Base-by-base conservation (phyloP, 2,888 invertebrate species). In the Baronia brevicornis region DNA sequence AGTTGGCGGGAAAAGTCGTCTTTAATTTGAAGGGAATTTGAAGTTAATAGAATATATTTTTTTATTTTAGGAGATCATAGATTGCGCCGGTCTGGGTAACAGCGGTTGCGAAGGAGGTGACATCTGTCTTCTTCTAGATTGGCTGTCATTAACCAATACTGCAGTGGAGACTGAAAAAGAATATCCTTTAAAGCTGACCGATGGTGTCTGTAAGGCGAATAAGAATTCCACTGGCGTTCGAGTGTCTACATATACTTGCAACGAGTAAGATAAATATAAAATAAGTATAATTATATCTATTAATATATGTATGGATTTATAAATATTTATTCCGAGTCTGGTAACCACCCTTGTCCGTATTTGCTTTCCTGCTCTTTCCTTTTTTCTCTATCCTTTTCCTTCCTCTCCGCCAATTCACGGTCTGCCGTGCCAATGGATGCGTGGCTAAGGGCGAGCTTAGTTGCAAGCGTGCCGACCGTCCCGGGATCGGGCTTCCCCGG, bases 101-200 rank as follows among this genome's bases (percentile, higher is more conserved):
- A 84, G 85, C 40, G 95, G 94, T 0, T 95, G 95, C 67, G 68
- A 85, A 0, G 95, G 95, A 10, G 95, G 95, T 14, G 93, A 94
- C 65, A 91, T 91, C 47, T 94, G 94, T 51, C 73, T 86, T n/a
- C 85, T 94, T 0, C 74, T 94, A 0, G 70, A 86, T n/a, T 95
- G 94, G 94, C 60, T 95, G 41, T 54, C 74, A 7, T 54, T 74
- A 23, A 85, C 86, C 32, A 79, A 88, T 36, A 71, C 89, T 1
- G 67, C 78, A 1, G 70, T 94, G 19, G 63, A 86, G 21, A 64
- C 71, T 0, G 90, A 90, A 32, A 57, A 62, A 6, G 71, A 80
- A 27, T 94, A 94, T 67, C 93, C 93, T 0, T 70, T 88, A 2
- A 71, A 84, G 8, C 74, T 86, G 13, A 70, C 46, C 3, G 59